These are phyloP conservation scores for Tetranychus urticae DNA, from an alignment of 1,140 invertebrate species.

Conservation along the genomic window DNA sequence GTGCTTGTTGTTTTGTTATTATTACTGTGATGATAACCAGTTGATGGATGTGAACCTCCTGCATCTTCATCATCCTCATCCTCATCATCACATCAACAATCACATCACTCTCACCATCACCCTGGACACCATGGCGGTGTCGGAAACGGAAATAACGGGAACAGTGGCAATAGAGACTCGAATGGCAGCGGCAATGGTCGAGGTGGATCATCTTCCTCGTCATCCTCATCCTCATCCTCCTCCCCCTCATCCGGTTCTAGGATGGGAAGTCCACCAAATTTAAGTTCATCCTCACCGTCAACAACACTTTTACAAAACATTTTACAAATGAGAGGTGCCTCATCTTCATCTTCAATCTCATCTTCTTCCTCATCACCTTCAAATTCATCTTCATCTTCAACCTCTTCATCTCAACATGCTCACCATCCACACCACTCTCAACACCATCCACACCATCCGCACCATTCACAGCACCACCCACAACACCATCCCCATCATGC, in stretches of 20 bases:
- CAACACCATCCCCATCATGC: too few relatives aligned
- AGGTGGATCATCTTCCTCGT: slow-evolving; percentile 3
- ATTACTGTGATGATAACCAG: slow-evolving; percentile 14
- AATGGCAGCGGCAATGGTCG: background rate
- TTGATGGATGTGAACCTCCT: slow-evolving; percentile 15
- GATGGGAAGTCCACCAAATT: background rate
- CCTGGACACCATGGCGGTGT: background rate
- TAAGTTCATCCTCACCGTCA: background rate
- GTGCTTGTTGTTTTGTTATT: slow-evolving; percentile 18
- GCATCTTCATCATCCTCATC: background rate
- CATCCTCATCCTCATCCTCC: background rate
- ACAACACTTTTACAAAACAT: slow-evolving; percentile 9
- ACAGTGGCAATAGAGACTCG: background rate
- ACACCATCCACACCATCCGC: background rate
- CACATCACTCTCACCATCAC: background rate
- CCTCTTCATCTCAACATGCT: too few relatives aligned
- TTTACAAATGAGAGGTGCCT: slow-evolving; percentile 6
- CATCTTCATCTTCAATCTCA: background rate
- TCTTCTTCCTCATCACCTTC: too few relatives aligned
- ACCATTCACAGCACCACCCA: too few relatives aligned
- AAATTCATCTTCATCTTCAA: too few relatives aligned
- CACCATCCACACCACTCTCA: background rate
- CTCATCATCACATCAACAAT: background rate
- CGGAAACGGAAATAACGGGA: background rate
- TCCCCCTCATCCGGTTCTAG: background rate